Conservation (phyloP, 2,888 invertebrate genomes). For the Gerosis bhagava region DNA sequence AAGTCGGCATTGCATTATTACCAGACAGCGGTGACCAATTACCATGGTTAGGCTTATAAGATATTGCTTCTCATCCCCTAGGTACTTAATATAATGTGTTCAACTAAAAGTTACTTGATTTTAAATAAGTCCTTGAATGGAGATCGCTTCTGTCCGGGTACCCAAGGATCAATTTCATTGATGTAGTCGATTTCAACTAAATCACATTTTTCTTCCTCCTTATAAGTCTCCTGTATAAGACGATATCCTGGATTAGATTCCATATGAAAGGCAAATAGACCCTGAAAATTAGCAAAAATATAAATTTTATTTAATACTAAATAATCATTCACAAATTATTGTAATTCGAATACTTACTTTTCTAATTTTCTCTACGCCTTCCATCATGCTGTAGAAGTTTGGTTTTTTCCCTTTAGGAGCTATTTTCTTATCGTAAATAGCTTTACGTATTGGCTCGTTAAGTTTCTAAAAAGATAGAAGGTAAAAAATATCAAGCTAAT, state of each 20-base stretch:
- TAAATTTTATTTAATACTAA: no score
- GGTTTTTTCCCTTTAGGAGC: constrained; percentile 69
- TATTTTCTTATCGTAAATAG: constrained; percentile 75
- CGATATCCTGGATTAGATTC: constrained; percentile 81
- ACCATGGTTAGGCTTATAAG: no score
- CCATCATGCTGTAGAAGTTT: constrained; percentile 67
- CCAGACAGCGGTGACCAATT: no score
- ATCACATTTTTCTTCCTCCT: constrained; percentile 84
- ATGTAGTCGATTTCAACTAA: constrained; percentile 81
- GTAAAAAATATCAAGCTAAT: no score
- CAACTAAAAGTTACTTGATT: constrained; percentile 81
- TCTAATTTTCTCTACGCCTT: constrained; percentile 69
- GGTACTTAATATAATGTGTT: no score
- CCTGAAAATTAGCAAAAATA: no score
- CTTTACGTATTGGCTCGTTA: constrained; percentile 70
- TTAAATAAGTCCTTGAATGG: constrained; percentile 78
- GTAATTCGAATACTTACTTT: constrained; percentile 49
- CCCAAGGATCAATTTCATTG: constrained; percentile 78
- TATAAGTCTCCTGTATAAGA: constrained; percentile 80
- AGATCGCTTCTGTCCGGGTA: constrained; percentile 77
- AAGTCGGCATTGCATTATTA: no score
- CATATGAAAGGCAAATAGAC: constrained; percentile 81
- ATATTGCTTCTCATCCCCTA: no score
- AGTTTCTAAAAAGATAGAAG: constrained; percentile 63
- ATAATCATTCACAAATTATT: no score